Conservation (phyloP, 2,797 vertebrate genomes). For the Pangasius djambal region DNA sequence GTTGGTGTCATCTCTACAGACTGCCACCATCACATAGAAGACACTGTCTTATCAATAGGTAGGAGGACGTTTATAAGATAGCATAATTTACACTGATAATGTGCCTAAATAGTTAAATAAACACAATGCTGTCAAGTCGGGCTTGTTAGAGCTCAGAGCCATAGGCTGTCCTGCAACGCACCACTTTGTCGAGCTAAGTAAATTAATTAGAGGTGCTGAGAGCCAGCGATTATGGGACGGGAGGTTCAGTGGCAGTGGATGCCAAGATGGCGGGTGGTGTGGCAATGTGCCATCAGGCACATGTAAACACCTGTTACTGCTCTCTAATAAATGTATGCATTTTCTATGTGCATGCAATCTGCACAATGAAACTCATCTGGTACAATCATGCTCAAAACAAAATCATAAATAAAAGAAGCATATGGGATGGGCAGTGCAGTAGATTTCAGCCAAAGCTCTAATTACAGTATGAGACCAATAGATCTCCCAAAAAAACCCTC, state of each 20-base stretch:
- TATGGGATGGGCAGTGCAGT: slow-evolving; percentile 6
- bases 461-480: slow-evolving; percentile 18
- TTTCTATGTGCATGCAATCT: not conserved
- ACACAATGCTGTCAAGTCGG: slow-evolving; percentile 26
- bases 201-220: slow-evolving; percentile 70
- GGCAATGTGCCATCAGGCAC: slow-evolving; percentile 75
- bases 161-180: slow-evolving; percentile 46
- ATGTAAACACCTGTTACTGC: slow-evolving; percentile 79
- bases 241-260: slow-evolving; percentile 62
- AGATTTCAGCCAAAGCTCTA: slow-evolving; percentile 25
- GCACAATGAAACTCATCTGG: slow-evolving; percentile 1
- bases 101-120: slow-evolving; percentile 23
- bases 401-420: slow-evolving; percentile 15
- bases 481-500: slow-evolving; percentile 4
- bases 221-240: slow-evolving; percentile 67
- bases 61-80: slow-evolving; percentile 17
- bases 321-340: slow-evolving; percentile 57
- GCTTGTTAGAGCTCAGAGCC: slow-evolving; percentile 43
- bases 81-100: slow-evolving; percentile 1
- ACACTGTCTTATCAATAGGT: slow-evolving; percentile 20
- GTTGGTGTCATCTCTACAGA: slow-evolving; percentile 29
- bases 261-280: slow-evolving; percentile 74
- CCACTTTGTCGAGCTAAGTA: slow-evolving; percentile 58
- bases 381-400: not conserved
- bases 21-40: slow-evolving; percentile 36